Base-by-base conservation (phyloP, 2,888 invertebrate species). In the Scaptomyza polygonia region DNA sequence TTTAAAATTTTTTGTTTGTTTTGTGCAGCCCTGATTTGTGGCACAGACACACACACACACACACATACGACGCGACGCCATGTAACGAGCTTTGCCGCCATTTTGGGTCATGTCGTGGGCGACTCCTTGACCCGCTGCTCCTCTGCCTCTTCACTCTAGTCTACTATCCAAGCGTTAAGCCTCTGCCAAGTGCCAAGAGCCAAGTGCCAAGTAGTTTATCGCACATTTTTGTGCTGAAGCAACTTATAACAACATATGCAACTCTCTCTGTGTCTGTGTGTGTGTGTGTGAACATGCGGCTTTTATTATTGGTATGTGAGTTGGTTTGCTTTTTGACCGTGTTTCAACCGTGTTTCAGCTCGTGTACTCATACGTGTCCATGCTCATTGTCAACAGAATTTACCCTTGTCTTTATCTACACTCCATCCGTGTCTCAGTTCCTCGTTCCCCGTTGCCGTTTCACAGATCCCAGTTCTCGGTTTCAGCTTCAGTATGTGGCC, bases 191-290 rank as follows among this genome's bases (percentile, higher is more conserved):
- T 72, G n/a, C n/a, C n/a, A n/a, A n/a, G n/a, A n/a, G n/a, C n/a
- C n/a, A n/a, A n/a, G n/a, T n/a, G 70, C 68, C 76, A 80, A 82
- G 74, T 83, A 80, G 86, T 83, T 83, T 83, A 83, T 83, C 83
- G 83, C 86, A 83, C 67, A 83, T 79, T 85, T 85, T 77, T 55
- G 39, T 39, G 52, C 52, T 57, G 64, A 44, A 42, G 55, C 62
- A 73, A 77, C 74, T 72, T 83, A 75, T 77, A 72, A 63, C 79
- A 79, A 83, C 80, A 86, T 77, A 82, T 83, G 82, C 75, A 79
- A 52, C 63, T 52, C 42, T 12, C n/a, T 36, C 34, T 61, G 34
- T 43, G 56, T n/a, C n/a, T n/a, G n/a, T 48, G 30, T 40, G 29
- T 14, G 63, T 44, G 29, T 45, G 29, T 30, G 45, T 42, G 61